A percentile compares a stretch with the other conserved stretches of the same genome.
Evolutionary conservation across 2,888 invertebrate genomes (phyloP).

Genomic region (Sphaeridia pumilis): DNA sequence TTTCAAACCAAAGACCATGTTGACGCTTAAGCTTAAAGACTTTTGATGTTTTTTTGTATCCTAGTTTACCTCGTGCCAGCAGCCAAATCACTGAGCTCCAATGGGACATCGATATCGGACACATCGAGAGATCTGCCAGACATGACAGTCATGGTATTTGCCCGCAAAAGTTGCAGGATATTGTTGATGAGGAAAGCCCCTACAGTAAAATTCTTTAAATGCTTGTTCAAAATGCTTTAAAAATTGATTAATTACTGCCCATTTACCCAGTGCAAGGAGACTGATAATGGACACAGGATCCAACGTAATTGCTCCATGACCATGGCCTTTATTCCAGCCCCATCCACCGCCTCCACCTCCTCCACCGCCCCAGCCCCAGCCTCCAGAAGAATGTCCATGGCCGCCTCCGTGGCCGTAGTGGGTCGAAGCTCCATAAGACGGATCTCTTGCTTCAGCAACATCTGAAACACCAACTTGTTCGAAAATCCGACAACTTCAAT

Average conservation of each 20-base stretch:
- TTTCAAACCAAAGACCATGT: neutral
- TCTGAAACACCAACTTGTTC: neutral
- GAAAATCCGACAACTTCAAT: neutral
- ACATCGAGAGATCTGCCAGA: constrained; percentile 19
- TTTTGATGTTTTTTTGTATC: no score
- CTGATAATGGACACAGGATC: constrained; percentile 36
- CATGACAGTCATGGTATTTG: constrained; percentile 17
- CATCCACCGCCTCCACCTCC: constrained; percentile 25
- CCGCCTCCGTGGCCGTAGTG: neutral
- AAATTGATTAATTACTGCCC: neutral
- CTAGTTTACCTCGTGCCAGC: constrained; percentile 1
- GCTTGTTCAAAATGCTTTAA: neutral
- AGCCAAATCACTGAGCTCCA: constrained; percentile 17
- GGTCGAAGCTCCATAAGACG: neutral
- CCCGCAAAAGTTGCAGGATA: constrained; percentile 32
- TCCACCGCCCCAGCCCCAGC: constrained; percentile 18
- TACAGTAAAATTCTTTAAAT: constrained; percentile 7
- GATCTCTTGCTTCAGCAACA: neutral
- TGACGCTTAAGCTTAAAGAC: no score
- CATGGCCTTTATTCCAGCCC: constrained; percentile 1
- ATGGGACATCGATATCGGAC: constrained; percentile 20
- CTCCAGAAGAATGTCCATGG: constrained; percentile 4
- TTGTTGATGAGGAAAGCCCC: constrained; percentile 35
- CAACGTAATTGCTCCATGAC: constrained; percentile 30
- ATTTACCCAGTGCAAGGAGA: constrained; percentile 31